Base-by-base conservation (phyloP, 2,113 vertebrate genomes). In the Pomatostomus ruficeps region DNA sequence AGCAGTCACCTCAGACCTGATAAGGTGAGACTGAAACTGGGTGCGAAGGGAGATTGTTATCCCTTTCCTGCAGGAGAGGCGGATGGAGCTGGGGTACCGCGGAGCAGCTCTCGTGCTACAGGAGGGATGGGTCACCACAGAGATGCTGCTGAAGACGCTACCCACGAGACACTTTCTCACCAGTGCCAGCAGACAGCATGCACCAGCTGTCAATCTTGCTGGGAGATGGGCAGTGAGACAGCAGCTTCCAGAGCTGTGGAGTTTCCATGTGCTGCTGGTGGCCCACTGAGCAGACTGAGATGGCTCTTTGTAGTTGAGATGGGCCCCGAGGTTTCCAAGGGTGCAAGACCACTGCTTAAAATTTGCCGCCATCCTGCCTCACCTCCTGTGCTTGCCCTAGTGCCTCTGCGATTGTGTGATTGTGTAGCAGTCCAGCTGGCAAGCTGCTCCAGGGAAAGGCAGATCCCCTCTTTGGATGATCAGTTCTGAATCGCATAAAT, bases 31-130 rank as follows among this genome's bases (percentile, higher is more conserved):
- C 19, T 26, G 65, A 88, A 90, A 42, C 7, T 2, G 6, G 31
- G 4, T 72, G 54, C 0, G 0, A 80, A 65, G 57, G 29, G 66
- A 85, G 48, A 55, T 71, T 20, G 25, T 79, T 75, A 63, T 31
- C 46, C 38, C 61, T 23, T 74, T 78, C 61, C 35, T 0, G 0
- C 20, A 25, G 51, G 42, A 78, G 35, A 42, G 28, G 31, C 0
- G 0, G 61, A 45, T 43, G 55, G 46, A 74, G 59, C 59, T 58
- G 65, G 14, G 12, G 11, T 26, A 11, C 18, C 0, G 0, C 0
- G 1, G 49, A 40, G 55, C 70, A 42, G 38, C 78, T 36, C 21
- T 26, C 4, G 1, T 1, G 1, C 36, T 52, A 28, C 22, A 65
- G 65, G 68, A 85, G 20, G 36, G 26, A 85, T 35, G 59, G 40